Base-by-base conservation (phyloP, 2,797 vertebrate genomes). In the Pelobates cultripes region DNA sequence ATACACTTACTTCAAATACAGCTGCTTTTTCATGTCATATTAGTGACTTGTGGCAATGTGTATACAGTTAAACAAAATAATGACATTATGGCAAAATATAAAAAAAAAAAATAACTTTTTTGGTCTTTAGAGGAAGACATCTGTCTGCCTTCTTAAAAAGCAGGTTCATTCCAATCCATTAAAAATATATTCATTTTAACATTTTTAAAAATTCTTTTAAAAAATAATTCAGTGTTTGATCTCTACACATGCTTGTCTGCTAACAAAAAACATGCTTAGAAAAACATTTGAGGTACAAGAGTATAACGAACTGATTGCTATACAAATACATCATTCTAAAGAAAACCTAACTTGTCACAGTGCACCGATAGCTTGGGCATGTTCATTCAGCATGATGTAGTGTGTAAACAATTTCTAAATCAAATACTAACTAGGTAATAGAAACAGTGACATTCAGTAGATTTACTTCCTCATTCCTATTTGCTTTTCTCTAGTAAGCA, bases 391-490 rank as follows among this genome's bases (percentile, higher is more conserved):
- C 1, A 7, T 51, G 73, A 80, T 82, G 17, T 84, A 86, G 40
- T 57, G n/a, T 79, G 57, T 81, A 60, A 86, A 66, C 7, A 45
- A 60, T 14, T 66, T 86, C 70, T 40, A 84, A 42, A 68, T 43
- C 47, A 81, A 86, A 86, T 70, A 71, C 15, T 69, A 89, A 55
- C 66, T 84, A n/a, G 40, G 80, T 86, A 87, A 84, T 77, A 78
- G 72, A 57, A 47, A 73, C 14, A 3, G 55, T 82, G 88, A 85
- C 83, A 86, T 70, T 83, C 84, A 79, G 75, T 80, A 87, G 88
- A 89, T 90, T 88, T 89, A 86, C 85, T 91, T 91, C 64, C 1
- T 0, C 78, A 86, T 51, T 73, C 77, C 84, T 79, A 79, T 86
- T 92, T 87, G 80, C 86, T 86, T 89, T 64, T 76, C 44, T 77